Conservation (phyloP, 2,888 invertebrate species). For the Tipula confusa region DNA sequence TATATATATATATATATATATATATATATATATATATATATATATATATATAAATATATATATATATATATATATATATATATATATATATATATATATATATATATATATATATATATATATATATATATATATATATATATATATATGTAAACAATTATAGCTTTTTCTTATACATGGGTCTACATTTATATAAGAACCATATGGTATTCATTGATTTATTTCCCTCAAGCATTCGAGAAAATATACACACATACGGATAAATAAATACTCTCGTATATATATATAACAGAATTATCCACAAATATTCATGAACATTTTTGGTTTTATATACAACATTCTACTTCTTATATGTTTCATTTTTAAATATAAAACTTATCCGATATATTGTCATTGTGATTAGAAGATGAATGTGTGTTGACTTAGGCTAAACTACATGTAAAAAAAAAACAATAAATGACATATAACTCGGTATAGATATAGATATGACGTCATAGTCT, state of each 20-base stretch:
- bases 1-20: too few relatives aligned
- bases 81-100: too few relatives aligned
- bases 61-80: too few relatives aligned
- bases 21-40: too few relatives aligned
- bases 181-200: not conserved
- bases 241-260: not conserved
- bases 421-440: too few relatives aligned
- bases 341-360: not conserved
- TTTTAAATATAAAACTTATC: not conserved
- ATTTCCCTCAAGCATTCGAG: not conserved
- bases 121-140: not conserved
- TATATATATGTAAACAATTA: not conserved
- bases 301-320: not conserved
- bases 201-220: conserved; percentile 20
- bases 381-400: not conserved
- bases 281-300: not conserved
- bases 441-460: too few relatives aligned
- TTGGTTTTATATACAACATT: not conserved
- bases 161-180: too few relatives aligned
- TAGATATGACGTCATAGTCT: too few relatives aligned
- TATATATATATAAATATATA: too few relatives aligned
- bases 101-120: too few relatives aligned
- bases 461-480: too few relatives aligned
- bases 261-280: not conserved
- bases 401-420: not conserved